Evolutionary conservation across 2,113 vertebrate genomes (phyloP).

Genomic region (Delphinus delphis): DNA sequence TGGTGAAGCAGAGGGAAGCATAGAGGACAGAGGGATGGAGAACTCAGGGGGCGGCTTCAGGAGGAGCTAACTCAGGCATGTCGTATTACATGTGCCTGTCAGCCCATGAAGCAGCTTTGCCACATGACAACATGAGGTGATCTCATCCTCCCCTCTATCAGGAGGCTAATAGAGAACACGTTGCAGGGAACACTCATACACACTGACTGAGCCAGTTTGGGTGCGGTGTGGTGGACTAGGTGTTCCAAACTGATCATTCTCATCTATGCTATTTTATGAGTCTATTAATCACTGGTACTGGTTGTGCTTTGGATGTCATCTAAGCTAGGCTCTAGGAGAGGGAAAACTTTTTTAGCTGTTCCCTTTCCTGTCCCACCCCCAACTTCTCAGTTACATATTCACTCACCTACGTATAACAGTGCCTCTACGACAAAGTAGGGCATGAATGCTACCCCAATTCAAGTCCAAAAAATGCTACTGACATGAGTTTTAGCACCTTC

Average conservation of each 20-base stretch:
- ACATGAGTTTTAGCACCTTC: neutral
- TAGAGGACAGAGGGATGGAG: neutral
- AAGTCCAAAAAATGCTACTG: neutral
- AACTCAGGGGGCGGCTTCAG: neutral
- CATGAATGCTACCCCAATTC: neutral
- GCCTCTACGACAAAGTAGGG: neutral
- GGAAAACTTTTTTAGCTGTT: constrained; percentile 1
- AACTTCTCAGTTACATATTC: neutral
- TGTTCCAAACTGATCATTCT: constrained; percentile 62
- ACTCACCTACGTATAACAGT: neutral
- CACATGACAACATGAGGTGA: neutral
- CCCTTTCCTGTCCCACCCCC: neutral
- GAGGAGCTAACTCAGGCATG: neutral
- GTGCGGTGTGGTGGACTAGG: constrained; percentile 27
- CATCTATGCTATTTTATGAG: constrained; percentile 61
- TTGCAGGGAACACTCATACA: neutral
- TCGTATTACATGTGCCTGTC: neutral
- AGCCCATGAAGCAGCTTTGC: neutral
- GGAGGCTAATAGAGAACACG: neutral
- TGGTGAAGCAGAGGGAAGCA: neutral
- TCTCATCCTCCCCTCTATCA: neutral
- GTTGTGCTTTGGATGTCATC: constrained; percentile 58
- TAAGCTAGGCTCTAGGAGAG: neutral
- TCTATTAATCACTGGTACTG: constrained; percentile 48
- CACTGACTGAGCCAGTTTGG: neutral